Base-by-base conservation (phyloP, 2,888 invertebrate genomes). In the Entomobrya multifasciata region DNA sequence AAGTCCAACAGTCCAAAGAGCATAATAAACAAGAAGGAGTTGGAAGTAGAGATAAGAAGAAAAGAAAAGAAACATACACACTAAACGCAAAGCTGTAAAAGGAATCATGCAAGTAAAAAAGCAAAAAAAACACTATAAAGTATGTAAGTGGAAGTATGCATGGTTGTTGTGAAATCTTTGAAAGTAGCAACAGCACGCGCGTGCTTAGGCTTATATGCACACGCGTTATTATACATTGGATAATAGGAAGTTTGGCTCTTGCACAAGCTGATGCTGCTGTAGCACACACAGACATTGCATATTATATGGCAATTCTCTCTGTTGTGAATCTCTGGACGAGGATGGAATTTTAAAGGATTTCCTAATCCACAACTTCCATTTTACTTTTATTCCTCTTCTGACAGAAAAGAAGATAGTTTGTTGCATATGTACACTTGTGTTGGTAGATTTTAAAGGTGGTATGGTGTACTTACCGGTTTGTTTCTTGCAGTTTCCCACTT, bases 291-390 rank as follows among this genome's bases (percentile, higher is more conserved):
- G 25, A 62, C 65, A 62, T 22, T n/a, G 30, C 47, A 52, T 60
- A 60, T 30, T 36, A 49, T 76, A 62, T 52, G 57, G 27, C 30
- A 25, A 27, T 74, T 81, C n/a, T n/a, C n/a, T 72, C 44, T 65
- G 83, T 83, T 83, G 76, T 76, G 72, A 76, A 83, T 60, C 65
- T n/a, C n/a, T n/a, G 55, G 15, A 83, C 83, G 83, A 60, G 83
- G 22, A 65, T 65, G 57, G 83, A 74, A 83, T 83, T 76, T 83
- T 83, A 74, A 83, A 83, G 36, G 62, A 83, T 83, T 83, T 83
- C 62, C 76, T 65, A 83, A 83, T 74, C 83, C 76, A 62, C 15
- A 55, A 83, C 27, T 60, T 72, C 60, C 74, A 74, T 74, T 83
- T 82, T 47, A 27, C 47, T 62, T 65, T 55, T 67, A 60, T 62